A percentile compares a stretch with the other conserved stretches of the same genome.
phyloP scores from a whole-genome alignment of 2,888 invertebrate species.

The Lysandra bellargus region DNA sequence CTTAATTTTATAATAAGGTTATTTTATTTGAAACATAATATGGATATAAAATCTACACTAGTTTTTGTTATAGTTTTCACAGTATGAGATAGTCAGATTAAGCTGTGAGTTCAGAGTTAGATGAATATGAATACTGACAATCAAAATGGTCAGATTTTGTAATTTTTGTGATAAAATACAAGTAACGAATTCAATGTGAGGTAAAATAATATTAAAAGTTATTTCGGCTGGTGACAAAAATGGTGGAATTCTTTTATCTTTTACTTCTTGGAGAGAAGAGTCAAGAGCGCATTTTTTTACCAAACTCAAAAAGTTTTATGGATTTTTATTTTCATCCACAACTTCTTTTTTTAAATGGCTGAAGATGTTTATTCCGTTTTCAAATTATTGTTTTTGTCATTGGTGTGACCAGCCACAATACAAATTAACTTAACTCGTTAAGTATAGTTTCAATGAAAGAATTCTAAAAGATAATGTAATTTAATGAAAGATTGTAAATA shows the following conservation, averaged over 20 bases:
- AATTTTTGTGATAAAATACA: constrained; percentile 40
- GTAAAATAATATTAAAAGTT: constrained; percentile 29
- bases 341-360: no score
- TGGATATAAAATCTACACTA: no score
- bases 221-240: constrained; percentile 26
- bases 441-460: constrained; percentile 36
- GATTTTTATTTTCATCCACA: no score
- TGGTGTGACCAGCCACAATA: constrained; percentile 17
- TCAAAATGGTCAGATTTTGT: constrained; percentile 24
- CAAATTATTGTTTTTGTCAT: constrained; percentile 25
- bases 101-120: background rate
- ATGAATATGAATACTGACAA: background rate
- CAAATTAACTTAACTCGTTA: constrained; percentile 18
- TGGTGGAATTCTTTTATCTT: constrained; percentile 3
- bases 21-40: no score
- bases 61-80: background rate
- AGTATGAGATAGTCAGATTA: background rate
- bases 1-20: no score
- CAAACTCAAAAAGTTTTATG: background rate
- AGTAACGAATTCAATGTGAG: constrained; percentile 36
- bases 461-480: constrained; percentile 67
- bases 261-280: background rate
- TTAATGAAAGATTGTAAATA: constrained; percentile 65
- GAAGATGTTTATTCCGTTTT: no score
- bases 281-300: background rate